These are phyloP conservation scores for Aphis gossypii DNA, from an alignment of 1,140 invertebrate genomes.

Conservation along the genomic window DNA sequence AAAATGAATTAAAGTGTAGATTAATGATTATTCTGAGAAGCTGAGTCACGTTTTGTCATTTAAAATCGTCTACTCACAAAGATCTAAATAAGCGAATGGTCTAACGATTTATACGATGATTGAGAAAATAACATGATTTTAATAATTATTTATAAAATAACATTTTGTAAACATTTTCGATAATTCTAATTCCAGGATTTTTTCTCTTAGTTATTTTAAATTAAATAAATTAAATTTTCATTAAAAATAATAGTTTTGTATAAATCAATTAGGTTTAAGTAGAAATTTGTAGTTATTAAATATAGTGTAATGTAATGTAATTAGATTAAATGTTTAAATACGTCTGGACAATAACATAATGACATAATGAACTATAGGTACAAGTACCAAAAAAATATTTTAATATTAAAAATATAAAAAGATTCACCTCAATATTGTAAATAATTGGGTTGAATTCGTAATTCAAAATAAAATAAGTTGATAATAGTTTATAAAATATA, in stretches of 20 bases:
- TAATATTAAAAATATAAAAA: background rate
- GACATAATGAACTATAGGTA: no score
- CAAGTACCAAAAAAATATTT: no score
- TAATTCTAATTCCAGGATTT: background rate
- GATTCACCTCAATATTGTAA: background rate
- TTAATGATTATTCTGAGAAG: background rate
- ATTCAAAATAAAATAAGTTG: background rate
- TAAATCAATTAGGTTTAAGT: background rate
- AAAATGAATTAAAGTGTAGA: no score
- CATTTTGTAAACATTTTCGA: background rate
- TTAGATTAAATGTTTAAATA: background rate
- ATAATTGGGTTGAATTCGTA: background rate
- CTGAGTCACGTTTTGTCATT: conserved; percentile 15
- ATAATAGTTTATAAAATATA: background rate
- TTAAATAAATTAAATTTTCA: background rate
- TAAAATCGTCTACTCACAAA: background rate
- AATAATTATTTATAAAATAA: background rate
- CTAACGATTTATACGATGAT: background rate
- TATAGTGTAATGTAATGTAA: background rate
- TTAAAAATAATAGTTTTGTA: no score
- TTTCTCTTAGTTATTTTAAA: background rate
- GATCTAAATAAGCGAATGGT: background rate
- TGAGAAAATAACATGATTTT: background rate
- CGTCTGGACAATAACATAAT: no score
- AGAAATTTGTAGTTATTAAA: background rate